Percentiles rank a stretch among this genome's conserved stretches.
Evolutionary conservation across 1,140 invertebrate genomes (phyloP).

Genomic region (Aporrectodea caliginosa): DNA sequence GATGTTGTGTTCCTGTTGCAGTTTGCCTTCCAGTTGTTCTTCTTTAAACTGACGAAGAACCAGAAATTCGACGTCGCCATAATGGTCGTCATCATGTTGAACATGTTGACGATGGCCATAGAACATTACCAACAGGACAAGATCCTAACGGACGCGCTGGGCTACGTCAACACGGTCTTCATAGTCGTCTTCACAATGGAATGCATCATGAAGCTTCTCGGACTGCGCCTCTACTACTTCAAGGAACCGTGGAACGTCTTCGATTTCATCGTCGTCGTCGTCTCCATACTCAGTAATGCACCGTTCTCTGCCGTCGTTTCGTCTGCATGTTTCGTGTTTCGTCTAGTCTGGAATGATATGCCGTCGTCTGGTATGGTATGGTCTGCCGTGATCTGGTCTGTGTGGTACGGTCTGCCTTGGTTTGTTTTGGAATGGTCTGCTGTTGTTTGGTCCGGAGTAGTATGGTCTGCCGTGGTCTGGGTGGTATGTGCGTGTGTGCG

Average conservation of each 20-base stretch:
- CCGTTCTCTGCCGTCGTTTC: too few relatives aligned
- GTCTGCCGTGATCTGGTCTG: too few relatives aligned
- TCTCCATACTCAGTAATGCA: slow-evolving; percentile 86
- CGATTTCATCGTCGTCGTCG: slow-evolving; percentile 85
- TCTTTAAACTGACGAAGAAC: slow-evolving; percentile 95
- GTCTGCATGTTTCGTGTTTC: too few relatives aligned
- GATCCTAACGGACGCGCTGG: slow-evolving; percentile 73
- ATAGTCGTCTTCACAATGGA: slow-evolving; percentile 97
- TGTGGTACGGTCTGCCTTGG: too few relatives aligned
- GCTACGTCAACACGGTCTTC: slow-evolving; percentile 92
- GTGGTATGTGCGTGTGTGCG: too few relatives aligned
- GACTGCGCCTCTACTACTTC: slow-evolving; percentile 84
- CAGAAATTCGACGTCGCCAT: slow-evolving; percentile 99
- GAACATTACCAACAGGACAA: slow-evolving; percentile 88
- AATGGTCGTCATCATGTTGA: slow-evolving; percentile 97
- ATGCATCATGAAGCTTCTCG: slow-evolving; percentile 95
- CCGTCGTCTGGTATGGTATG: too few relatives aligned
- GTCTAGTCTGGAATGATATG: too few relatives aligned
- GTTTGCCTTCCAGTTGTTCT: slow-evolving; percentile 91
- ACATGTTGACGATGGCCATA: slow-evolving; percentile 98
- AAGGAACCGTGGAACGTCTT: slow-evolving; percentile 93
- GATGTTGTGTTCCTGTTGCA: slow-evolving; percentile 56
- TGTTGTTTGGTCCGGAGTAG: too few relatives aligned
- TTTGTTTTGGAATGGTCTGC: too few relatives aligned
- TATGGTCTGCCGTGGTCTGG: too few relatives aligned